These are phyloP conservation scores for Deroplatys truncata DNA, from an alignment of 2,888 invertebrate genomes.

Conservation along the genomic window DNA sequence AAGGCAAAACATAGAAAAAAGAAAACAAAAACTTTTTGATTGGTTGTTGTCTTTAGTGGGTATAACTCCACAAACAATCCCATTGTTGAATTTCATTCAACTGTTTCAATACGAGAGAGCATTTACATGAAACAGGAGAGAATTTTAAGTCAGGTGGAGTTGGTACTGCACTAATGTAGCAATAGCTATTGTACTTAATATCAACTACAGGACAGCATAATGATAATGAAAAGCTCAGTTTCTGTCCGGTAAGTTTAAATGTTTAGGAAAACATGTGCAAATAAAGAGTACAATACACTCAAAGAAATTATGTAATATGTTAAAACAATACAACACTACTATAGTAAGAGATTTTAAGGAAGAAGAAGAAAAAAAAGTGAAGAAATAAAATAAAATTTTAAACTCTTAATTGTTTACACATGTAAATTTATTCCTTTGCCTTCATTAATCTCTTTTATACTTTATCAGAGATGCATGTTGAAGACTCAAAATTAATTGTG, in stretches of 20 bases:
- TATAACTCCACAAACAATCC: background rate
- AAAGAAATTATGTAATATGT: background rate
- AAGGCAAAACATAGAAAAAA: background rate
- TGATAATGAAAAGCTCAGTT: background rate
- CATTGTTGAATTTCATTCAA: background rate
- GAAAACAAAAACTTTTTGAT: background rate
- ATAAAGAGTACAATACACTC: background rate
- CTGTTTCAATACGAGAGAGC: background rate
- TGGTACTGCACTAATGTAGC: background rate
- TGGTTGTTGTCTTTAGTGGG: background rate
- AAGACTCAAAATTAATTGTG: background rate
- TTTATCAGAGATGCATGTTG: background rate
- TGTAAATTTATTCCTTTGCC: background rate
- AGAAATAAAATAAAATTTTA: background rate
- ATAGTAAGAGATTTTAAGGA: background rate
- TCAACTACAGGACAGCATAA: background rate
- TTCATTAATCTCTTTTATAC: background rate
- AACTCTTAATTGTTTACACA: background rate
- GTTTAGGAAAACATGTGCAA: background rate
- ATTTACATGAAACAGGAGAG: background rate
- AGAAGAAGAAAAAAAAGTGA: background rate
- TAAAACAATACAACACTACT: background rate
- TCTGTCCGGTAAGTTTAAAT: background rate
- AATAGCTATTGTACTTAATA: background rate
- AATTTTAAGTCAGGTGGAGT: background rate